phyloP scores from a whole-genome alignment of 2,888 invertebrate species.

The Pammene fasciana region DNA sequence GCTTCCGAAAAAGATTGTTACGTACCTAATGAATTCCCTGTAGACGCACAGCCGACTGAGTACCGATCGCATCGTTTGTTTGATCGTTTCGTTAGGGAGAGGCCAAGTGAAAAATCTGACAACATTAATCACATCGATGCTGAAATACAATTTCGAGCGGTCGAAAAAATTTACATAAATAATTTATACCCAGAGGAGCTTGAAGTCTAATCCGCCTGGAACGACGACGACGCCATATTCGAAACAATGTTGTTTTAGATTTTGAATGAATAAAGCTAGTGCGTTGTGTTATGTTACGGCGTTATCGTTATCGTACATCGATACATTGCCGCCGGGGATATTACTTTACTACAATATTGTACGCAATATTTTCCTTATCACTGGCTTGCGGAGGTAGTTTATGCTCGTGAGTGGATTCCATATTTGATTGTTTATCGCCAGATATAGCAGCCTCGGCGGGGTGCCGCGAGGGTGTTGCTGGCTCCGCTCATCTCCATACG shows the following conservation, averaged over 20 bases:
- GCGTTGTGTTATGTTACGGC: slow-evolving; percentile 46
- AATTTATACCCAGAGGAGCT: slow-evolving; percentile 75
- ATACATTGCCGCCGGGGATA: slow-evolving; percentile 48
- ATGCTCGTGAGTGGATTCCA: slow-evolving; percentile 57
- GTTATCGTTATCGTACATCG: slow-evolving; percentile 43
- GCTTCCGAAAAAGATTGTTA: slow-evolving; percentile 54
- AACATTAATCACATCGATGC: slow-evolving; percentile 78
- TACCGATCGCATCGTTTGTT: slow-evolving; percentile 75
- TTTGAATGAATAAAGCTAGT: slow-evolving; percentile 46
- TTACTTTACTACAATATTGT: slow-evolving; percentile 42
- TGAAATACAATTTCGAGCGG: slow-evolving; percentile 78
- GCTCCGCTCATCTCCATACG: slow-evolving; percentile 65
- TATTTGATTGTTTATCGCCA: slow-evolving; percentile 63
- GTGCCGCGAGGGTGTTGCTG: slow-evolving; percentile 61
- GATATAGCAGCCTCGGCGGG: slow-evolving; percentile 65
- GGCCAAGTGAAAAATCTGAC: slow-evolving; percentile 77
- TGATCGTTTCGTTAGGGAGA: slow-evolving; percentile 72
- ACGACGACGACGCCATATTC: slow-evolving; percentile 51
- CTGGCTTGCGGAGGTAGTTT: slow-evolving; percentile 46
- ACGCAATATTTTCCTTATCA: slow-evolving; percentile 43
- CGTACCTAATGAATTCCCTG: slow-evolving; percentile 70
- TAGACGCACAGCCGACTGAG: slow-evolving; percentile 64
- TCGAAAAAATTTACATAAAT: slow-evolving; percentile 80
- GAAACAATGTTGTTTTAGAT: slow-evolving; percentile 56
- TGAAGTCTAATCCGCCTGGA: slow-evolving; percentile 59